Percentiles rank a stretch among this genome's conserved stretches.
These are phyloP conservation scores for Drosophila obscura DNA, from an alignment of 1,140 invertebrate species.

Conservation along the genomic window DNA sequence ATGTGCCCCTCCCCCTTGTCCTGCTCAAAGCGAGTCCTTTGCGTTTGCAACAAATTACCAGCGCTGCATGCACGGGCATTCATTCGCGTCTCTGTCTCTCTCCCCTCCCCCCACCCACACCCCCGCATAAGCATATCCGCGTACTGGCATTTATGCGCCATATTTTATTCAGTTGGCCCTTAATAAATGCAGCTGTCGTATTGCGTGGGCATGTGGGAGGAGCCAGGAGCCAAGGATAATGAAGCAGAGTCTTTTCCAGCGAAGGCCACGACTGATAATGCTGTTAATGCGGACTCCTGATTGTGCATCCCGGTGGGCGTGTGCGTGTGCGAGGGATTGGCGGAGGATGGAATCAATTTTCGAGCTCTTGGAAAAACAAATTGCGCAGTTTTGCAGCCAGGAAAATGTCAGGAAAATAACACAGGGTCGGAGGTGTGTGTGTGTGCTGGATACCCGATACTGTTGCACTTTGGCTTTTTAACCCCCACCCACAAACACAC, in stretches of 20 bases:
- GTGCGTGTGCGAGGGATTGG: not conserved
- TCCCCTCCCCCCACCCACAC: too few relatives aligned
- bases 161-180: slow-evolving; percentile 63
- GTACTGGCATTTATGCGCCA: slow-evolving; percentile 34
- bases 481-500: too few relatives aligned
- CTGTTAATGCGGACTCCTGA: slow-evolving; percentile 39
- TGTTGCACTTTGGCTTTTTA: too few relatives aligned
- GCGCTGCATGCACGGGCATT: slow-evolving; percentile 5
- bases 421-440: too few relatives aligned
- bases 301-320: not conserved
- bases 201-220: not conserved
- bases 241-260: slow-evolving; percentile 21
- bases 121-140: slow-evolving; percentile 38
- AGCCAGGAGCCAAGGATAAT: slow-evolving; percentile 45
- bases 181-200: slow-evolving; percentile 42
- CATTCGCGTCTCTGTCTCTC: not conserved
- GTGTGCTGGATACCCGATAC: too few relatives aligned
- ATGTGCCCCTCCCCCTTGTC: slow-evolving; percentile 19
- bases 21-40: slow-evolving; percentile 2
- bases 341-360: slow-evolving; percentile 47
- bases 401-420: too few relatives aligned
- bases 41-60: slow-evolving; percentile 18
- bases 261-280: slow-evolving; percentile 33
- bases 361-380: slow-evolving; percentile 48
- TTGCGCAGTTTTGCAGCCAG: slow-evolving; percentile 52